Conservation (phyloP, 2,888 invertebrate genomes). For the Hedychridium roseum region DNA sequence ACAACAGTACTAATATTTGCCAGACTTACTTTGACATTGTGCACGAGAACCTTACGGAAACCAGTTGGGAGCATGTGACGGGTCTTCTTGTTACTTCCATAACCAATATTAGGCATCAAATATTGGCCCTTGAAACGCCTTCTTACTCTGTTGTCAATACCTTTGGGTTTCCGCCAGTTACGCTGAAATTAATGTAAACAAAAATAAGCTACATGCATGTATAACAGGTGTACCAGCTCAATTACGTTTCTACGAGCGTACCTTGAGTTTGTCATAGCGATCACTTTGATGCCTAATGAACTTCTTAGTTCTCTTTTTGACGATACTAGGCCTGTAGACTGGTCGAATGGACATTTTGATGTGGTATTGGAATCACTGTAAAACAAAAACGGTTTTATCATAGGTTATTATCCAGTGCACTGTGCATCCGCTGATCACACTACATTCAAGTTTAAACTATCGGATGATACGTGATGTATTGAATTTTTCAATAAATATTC, state of each 20-base stretch:
- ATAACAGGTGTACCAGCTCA: no score
- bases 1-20: no score
- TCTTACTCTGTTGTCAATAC: constrained; percentile 99
- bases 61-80: constrained; percentile 98
- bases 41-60: constrained; percentile 93
- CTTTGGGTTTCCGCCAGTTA: constrained; percentile 99
- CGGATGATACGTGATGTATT: constrained; percentile 24
- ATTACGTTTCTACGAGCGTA: constrained; percentile 58
- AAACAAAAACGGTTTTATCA: constrained; percentile 25
- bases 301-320: constrained; percentile 98
- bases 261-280: constrained; percentile 95
- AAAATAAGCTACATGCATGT: no score
- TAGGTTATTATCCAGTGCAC: background rate
- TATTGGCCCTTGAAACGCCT: constrained; percentile 99
- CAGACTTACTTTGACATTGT: constrained; percentile 82
- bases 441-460: constrained; percentile 1
- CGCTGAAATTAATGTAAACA: no score
- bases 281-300: constrained; percentile 99
- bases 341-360: constrained; percentile 88
- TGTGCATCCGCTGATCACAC: background rate
- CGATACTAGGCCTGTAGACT: constrained; percentile 86
- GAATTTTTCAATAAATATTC: constrained; percentile 6
- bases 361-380: constrained; percentile 41
- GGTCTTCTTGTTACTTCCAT: constrained; percentile 93
- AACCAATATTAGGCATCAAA: constrained; percentile 99